Evolutionary conservation across 92 coral and sea anemone species (phyloP), one percentile per base, ranked within the genome.

Genomic region (Siderastrea siderea): DNA sequence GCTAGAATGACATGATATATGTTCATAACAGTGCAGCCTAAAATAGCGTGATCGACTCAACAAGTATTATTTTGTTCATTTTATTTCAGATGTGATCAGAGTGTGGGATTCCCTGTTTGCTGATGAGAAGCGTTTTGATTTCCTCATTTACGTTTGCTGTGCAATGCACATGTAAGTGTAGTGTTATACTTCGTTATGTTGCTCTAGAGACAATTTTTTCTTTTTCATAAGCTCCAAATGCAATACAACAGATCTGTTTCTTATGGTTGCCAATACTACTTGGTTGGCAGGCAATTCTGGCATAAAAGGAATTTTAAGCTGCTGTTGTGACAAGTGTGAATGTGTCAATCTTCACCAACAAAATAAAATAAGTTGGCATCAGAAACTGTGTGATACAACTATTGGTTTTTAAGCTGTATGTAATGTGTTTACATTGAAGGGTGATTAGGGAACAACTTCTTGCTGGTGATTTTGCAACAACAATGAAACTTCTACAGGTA

Each of bases 51-150:
- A 44, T 54, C 14, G 9, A 6, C 52, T 44, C 38, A 65, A n/a
- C 16, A 57, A 69, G 10, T 38, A 3, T 38, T 59, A 13, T 8
- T 14, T 57, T 53, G 43, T 43, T 38, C 50, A 5, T 38, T 73
- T 80, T 53, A 67, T n/a, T 80, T 12, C 83, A 97, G 99, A 97
- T 91, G 99, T 97, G 48, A 97, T 97, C 73, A 92, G 99, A 63
- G 95, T 97, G 48, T 97, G 99, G 99, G 99, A 97, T 84, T 97
- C 99, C 1, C 85, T 97, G 49, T 97, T 97, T 83, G 92, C 99
- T 57, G 99, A 97, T 81, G 90, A 93, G 79, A 94, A 92, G 73
- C 94, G 99, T 55, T 97, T 97, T 88, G 99, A 97, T 66, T 97
- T 97, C 68, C 86, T 97, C 48, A 97, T 93, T 77, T 95, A 91